Evolutionary conservation across 1,140 invertebrate genomes (phyloP), one percentile per base, ranked within the genome.

Genomic region (Drosophila sechellia): DNA sequence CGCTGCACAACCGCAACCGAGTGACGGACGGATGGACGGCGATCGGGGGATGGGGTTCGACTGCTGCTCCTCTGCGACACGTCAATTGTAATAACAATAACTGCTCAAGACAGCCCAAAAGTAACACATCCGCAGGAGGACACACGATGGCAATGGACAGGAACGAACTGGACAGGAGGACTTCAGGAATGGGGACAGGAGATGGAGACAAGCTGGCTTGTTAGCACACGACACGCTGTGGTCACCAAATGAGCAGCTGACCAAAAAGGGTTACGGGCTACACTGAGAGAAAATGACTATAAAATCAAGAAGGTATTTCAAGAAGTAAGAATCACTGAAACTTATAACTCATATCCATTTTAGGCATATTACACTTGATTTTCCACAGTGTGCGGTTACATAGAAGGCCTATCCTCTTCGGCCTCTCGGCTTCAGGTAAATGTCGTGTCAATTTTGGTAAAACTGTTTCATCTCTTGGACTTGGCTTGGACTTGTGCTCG

Each of bases 51-150:
- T 2, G 20, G 83, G 76, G 52, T 63, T 61, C 52, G 53, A 35
- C 52, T 53, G 39, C 48, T 63, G 61, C 43, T 55, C 58, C 69
- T 75, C 50, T 77, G 84, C 66, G 79, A 84, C 84, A 73, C 78
- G 84, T 89, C 79, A 79, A 49, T 68, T 53, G 52, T 74, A 79
- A 77, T 79, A 89, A 89, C 84, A 84, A 89, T 90, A 87, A 87
- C 85, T 89, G 77, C 84, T 87, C 84, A 87, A 87, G 84, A 87
- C 84, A 90, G 79, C 79, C 84, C 84, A 87, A 87, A 87, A 87
- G 84, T 87, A 87, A 87, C 84, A 87, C 84, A 84, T 87, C 70
- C 61, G 48, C 61, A 59, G 50, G 58, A 58, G 66, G 54, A 64
- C 45, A 58, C 34, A 52, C 54, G 15, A 27, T 54, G 61, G 77